Base-by-base conservation (phyloP, 1,140 invertebrate genomes). In the Dendrolimus punctatus region DNA sequence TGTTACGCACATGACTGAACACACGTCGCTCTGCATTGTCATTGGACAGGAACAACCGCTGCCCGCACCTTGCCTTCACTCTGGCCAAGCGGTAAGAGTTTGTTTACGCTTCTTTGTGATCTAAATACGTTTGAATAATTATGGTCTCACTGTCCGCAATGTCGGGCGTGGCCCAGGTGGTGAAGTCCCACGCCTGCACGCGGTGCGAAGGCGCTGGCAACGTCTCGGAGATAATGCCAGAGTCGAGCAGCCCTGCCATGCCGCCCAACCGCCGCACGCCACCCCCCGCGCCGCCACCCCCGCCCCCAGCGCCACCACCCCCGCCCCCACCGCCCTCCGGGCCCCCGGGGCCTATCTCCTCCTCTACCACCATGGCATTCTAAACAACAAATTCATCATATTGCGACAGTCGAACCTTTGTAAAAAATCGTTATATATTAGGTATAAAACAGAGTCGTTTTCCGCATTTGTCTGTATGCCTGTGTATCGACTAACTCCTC, bases 111-210 rank as follows among this genome's bases (percentile, higher is more conserved):
- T 3, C 23, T 23, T 23, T 23, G 1, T 23, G 3, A 23, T 23
- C 23, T 23, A 23, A 23, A 23, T 23, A 38, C 4, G 40, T 46
- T 43, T 44, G 6, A 40, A 51, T 53, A n/a, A n/a, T n/a, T n/a
- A 43, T 36, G 40, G 40, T 40, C 77, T 90, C 82, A 95, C 94
- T 82, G 70, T 95, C 90, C 42, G 89, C 90, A 49, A 96, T 93
- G 71, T 94, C 91, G 6, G 95, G 95, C 56, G 95, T 91, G 54
- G 88, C 78, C 51, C 89, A 90, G 8, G 89, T 85, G 0, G 91
- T 91, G 77, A 96, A 94, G 82, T 95, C 93, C 95, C 95, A 96
- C 8, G 90, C 91, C 86, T 96, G 95, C 57, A 96, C 92, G 53
- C 95, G 85, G 80, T 95, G 93, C 61, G 91, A 73, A 9, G 82